Evolutionary conservation across 2,113 vertebrate species (phyloP).

Genomic region (Rynchops niger): DNA sequence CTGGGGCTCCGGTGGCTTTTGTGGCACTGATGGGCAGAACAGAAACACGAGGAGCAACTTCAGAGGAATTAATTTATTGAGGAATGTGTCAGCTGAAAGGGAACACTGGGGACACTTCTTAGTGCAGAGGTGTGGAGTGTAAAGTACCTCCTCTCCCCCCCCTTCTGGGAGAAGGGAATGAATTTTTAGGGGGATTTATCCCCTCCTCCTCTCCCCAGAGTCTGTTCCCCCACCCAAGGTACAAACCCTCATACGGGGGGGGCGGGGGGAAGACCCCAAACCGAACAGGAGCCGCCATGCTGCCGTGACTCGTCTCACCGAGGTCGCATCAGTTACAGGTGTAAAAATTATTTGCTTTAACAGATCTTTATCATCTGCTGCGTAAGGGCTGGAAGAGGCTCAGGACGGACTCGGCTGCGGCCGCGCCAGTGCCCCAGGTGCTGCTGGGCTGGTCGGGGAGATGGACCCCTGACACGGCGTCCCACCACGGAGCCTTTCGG

Average conservation of each 20-base stretch:
- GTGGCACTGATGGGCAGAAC: accelerated
- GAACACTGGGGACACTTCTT: neutral
- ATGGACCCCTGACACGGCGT: accelerated
- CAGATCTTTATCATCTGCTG: neutral
- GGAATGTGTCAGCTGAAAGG: neutral
- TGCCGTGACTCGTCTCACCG: neutral
- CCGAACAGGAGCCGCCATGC: neutral
- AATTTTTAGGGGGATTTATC: neutral
- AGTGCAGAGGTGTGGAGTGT: neutral
- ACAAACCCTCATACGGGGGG: neutral
- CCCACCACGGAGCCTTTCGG: neutral
- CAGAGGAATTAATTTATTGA: neutral
- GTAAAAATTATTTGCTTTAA: neutral
- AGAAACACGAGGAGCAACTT: neutral
- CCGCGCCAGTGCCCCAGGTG: accelerated
- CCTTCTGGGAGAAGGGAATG: neutral
- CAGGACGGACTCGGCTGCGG: neutral
- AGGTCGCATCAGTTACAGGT: neutral
- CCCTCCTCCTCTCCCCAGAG: neutral
- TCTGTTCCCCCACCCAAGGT: neutral
- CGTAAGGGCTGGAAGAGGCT: neutral
- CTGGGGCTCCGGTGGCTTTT: neutral
- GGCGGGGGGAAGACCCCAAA: too few relatives aligned
- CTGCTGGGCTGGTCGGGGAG: neutral
- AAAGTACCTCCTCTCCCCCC: neutral